phyloP scores from a whole-genome alignment of 2,797 vertebrate species.

The Cygnus olor region DNA sequence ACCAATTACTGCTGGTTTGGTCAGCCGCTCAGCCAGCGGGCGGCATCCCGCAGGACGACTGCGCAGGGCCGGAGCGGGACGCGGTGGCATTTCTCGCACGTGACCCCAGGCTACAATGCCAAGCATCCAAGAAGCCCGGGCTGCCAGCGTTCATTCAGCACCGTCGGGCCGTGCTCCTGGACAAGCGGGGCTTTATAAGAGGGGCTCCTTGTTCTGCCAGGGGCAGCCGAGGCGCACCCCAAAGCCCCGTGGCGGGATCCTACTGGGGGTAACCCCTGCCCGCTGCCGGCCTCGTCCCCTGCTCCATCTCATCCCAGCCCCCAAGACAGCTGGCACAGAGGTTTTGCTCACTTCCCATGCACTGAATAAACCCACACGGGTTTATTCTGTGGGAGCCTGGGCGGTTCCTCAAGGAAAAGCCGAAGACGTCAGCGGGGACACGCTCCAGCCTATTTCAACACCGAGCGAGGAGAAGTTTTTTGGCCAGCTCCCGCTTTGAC shows the following conservation, averaged over 20 bases:
- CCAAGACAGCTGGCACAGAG: background rate
- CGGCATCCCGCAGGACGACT: too few relatives aligned
- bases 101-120: conserved; percentile 17
- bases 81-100: background rate
- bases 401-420: conserved; percentile 19
- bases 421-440: background rate
- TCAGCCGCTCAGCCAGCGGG: background rate
- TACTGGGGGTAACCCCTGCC: too few relatives aligned
- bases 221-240: background rate
- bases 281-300: background rate
- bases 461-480: background rate
- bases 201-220: background rate
- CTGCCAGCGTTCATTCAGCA: conserved; percentile 19
- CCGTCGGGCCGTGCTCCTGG: background rate
- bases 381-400: background rate
- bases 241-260: background rate
- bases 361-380: background rate
- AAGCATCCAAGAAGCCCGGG: background rate
- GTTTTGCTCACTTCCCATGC: background rate
- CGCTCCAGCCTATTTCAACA: background rate
- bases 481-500: background rate
- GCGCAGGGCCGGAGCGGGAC: background rate
- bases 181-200: conserved; percentile 39
- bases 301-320: background rate
- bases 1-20: background rate